Conservation (phyloP, 2,888 invertebrate species). For the Halictus ligatus region DNA sequence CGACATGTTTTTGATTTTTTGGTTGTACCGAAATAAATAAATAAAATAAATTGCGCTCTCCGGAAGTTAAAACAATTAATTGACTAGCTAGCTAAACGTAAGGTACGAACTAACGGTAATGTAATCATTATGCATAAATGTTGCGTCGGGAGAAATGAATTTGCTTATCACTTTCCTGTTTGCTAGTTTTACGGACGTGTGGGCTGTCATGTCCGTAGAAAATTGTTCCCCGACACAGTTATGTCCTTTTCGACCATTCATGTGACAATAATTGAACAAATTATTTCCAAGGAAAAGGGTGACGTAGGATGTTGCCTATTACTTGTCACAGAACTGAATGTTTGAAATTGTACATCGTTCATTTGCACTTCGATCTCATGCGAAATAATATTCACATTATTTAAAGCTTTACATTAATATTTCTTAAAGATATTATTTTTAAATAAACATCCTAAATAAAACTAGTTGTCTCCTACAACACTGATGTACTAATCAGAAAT, state of each 20-base stretch:
- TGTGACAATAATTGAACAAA: background rate
- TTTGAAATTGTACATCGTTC: background rate
- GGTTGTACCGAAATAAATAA: no score
- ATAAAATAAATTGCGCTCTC: background rate
- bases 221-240: constrained; percentile 15
- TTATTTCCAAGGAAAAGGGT: background rate
- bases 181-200: constrained; percentile 27
- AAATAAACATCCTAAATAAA: background rate
- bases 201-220: constrained; percentile 16
- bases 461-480: background rate
- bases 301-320: background rate
- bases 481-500: background rate
- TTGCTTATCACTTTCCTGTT: constrained; percentile 33
- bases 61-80: background rate
- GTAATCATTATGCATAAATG: constrained; percentile 4
- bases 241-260: background rate
- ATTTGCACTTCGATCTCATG: background rate
- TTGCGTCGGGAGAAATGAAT: constrained; percentile 10
- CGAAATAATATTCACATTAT: background rate
- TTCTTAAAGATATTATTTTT: background rate
- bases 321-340: background rate
- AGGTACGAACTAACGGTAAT: background rate
- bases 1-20: no score
- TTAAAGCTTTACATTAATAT: background rate
- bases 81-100: background rate